These are phyloP conservation scores for Neodiprion pinetum DNA, from an alignment of 1,140 invertebrate species.

Conservation along the genomic window DNA sequence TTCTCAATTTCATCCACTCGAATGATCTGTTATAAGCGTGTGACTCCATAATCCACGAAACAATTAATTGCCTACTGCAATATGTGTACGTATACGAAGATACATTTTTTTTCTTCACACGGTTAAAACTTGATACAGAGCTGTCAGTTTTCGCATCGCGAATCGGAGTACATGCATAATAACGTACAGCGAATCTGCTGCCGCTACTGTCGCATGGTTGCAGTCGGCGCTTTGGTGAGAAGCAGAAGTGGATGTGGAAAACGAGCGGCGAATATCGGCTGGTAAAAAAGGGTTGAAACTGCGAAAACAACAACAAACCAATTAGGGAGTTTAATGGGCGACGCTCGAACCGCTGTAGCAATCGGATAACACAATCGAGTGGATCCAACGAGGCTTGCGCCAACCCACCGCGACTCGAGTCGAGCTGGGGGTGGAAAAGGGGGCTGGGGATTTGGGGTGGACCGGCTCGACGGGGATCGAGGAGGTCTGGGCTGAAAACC, in stretches of 20 bases:
- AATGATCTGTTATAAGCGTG: too few relatives aligned
- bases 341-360: slow-evolving; percentile 32
- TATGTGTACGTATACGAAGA: too few relatives aligned
- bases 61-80: too few relatives aligned
- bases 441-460: slow-evolving; percentile 20
- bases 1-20: too few relatives aligned
- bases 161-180: too few relatives aligned
- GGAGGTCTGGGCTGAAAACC: slow-evolving; percentile 36
- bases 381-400: background rate
- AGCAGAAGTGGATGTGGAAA: background rate
- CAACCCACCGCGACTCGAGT: background rate
- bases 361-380: slow-evolving; percentile 37
- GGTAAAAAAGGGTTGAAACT: slow-evolving; percentile 20
- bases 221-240: background rate
- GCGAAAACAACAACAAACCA: slow-evolving; percentile 40
- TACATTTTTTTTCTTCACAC: too few relatives aligned
- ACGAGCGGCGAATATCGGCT: background rate
- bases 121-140: too few relatives aligned
- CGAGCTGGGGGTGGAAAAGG: background rate
- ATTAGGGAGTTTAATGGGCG: slow-evolving; percentile 46
- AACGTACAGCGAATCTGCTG: too few relatives aligned
- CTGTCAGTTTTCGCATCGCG: too few relatives aligned
- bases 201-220: background rate
- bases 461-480: slow-evolving; percentile 15
- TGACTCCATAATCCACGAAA: too few relatives aligned